A percentile compares a stretch with the other conserved stretches of the same genome.
Conservation (phyloP, 2,797 vertebrate species). For the Micropoecilia bifurca region DNA sequence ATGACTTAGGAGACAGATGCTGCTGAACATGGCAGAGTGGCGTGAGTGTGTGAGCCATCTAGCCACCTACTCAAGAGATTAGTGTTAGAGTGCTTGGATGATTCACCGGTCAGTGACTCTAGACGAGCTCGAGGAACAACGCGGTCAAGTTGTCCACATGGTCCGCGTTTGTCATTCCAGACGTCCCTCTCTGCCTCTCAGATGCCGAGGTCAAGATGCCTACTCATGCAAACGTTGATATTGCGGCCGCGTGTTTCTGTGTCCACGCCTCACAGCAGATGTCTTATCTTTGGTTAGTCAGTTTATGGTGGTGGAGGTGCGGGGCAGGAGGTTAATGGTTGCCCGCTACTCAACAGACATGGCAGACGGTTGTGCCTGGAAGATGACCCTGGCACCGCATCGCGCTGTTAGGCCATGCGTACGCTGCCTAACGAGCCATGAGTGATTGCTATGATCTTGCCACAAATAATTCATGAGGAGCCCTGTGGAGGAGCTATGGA, state of each 20-base stretch:
- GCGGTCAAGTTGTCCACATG: conserved; percentile 47
- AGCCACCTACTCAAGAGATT: conserved; percentile 63
- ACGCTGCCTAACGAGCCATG: conserved; percentile 79
- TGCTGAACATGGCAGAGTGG: conserved; percentile 49
- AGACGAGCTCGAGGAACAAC: conserved; percentile 45
- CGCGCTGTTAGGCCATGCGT: conserved; percentile 71
- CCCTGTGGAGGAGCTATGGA: conserved; percentile 66
- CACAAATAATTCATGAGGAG: conserved; percentile 82
- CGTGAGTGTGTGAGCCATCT: conserved; percentile 41
- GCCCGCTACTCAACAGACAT: conserved; percentile 48
- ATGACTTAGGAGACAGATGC: conserved; percentile 64
- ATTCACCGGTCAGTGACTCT: conserved; percentile 67
- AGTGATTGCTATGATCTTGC: conserved; percentile 78
- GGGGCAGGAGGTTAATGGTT: conserved; percentile 18
- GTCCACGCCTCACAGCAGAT: conserved; percentile 8
- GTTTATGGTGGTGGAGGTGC: conserved; percentile 6
- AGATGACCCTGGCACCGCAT: conserved; percentile 63
- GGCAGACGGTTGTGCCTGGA: conserved; percentile 68
- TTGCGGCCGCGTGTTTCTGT: conserved; percentile 11
- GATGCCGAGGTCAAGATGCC: conserved; percentile 31
- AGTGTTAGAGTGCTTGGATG: conserved; percentile 59
- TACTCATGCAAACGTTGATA: conserved; percentile 17
- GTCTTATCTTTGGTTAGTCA: conserved; percentile 12
- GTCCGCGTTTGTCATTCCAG: conserved; percentile 45
- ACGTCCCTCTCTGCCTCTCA: conserved; percentile 32